Conservation (phyloP, 2,797 vertebrate genomes). For the Heteromormyrus szaboi region DNA sequence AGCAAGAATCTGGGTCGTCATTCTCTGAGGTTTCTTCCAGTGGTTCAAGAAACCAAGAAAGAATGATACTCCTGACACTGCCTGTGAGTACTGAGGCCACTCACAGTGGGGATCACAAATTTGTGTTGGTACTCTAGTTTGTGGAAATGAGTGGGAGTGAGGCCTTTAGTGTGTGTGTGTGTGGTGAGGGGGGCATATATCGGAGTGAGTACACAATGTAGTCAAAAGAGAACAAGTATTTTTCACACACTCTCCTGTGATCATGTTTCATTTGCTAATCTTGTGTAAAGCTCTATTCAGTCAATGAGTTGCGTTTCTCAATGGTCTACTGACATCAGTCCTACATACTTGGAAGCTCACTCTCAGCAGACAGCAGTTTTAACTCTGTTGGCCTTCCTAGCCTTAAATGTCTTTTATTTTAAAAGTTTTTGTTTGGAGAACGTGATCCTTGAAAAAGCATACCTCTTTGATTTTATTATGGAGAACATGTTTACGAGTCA, state of each 20-base stretch:
- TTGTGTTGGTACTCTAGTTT: slow-evolving; percentile 8
- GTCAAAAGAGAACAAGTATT: not conserved
- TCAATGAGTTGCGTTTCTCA: not conserved
- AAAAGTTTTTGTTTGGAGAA: not conserved
- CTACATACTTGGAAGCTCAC: not conserved
- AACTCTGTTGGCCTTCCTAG: slow-evolving; percentile 14
- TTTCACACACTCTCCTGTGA: not conserved
- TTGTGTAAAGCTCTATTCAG: not conserved
- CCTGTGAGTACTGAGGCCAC: slow-evolving; percentile 3
- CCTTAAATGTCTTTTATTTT: slow-evolving; percentile 17
- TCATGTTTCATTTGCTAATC: not conserved
- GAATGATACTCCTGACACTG: not conserved
- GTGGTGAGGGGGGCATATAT: not conserved
- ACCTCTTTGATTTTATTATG: slow-evolving; percentile 13
- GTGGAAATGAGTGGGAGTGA: not conserved
- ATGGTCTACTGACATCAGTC: not conserved
- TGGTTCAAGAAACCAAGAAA: not conserved
- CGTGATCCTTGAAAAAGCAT: not conserved
- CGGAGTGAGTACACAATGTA: not conserved
- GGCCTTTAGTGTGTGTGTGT: not conserved
- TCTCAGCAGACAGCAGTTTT: not conserved
- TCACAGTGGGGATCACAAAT: not conserved
- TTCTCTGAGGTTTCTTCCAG: slow-evolving; percentile 13
- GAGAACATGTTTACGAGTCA: slow-evolving; percentile 22
- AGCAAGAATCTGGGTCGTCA: slow-evolving; percentile 2